Evolutionary conservation across 2,113 vertebrate genomes (phyloP).

Genomic region (Silurus asotus): DNA sequence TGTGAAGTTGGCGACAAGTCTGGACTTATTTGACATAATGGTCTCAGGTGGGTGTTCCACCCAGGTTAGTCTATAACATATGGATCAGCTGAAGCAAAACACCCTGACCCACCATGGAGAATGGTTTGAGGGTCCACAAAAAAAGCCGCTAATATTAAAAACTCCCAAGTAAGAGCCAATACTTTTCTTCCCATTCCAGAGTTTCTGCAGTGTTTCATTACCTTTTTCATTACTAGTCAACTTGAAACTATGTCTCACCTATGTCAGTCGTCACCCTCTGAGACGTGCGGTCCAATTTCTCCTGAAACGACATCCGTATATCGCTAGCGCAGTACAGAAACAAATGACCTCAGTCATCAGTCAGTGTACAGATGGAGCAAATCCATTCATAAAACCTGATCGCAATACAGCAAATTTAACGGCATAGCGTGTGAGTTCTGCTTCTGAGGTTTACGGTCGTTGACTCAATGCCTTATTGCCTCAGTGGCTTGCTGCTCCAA

Average conservation of each 20-base stretch:
- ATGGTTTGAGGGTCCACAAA: constrained; percentile 3
- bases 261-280: background rate
- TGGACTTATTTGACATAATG: too few relatives aligned
- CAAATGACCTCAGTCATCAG: background rate
- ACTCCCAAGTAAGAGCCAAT: background rate
- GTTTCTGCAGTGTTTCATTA: constrained; percentile 10
- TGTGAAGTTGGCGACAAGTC: background rate
- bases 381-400: background rate
- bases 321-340: background rate
- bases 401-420: background rate
- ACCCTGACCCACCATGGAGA: constrained; percentile 32
- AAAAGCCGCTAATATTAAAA: background rate
- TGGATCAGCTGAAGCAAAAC: constrained; percentile 5
- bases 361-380: background rate
- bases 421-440: background rate
- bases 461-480: background rate
- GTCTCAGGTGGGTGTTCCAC: background rate
- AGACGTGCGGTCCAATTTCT: background rate
- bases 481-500: background rate
- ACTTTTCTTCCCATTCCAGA: background rate
- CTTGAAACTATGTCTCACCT: constrained; percentile 7
- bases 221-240: background rate
- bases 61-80: background rate
- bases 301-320: background rate
- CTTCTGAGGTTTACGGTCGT: background rate